Evolutionary conservation across 2,888 invertebrate species (phyloP).

Genomic region (Sphaeridia pumilis): DNA sequence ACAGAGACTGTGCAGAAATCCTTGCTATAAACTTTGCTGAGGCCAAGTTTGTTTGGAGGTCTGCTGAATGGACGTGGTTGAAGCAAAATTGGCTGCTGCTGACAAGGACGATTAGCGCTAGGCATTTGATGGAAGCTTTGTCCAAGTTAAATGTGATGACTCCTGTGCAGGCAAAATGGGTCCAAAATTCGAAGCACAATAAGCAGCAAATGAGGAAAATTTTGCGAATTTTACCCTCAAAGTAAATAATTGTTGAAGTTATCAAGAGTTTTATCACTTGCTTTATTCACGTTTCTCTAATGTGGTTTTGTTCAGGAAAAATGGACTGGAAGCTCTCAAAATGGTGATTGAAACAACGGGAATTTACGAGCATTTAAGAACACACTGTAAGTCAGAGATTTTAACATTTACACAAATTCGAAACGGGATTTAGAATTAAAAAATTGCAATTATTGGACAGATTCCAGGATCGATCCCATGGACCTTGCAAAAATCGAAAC

Average conservation of each 20-base stretch:
- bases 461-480: too few relatives aligned
- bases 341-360: too few relatives aligned
- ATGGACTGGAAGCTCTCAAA: too few relatives aligned
- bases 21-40: slow-evolving; percentile 1
- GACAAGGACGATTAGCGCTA: not conserved
- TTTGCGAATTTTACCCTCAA: slow-evolving; percentile 6
- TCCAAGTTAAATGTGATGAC: too few relatives aligned
- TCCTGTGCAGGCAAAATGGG: slow-evolving; percentile 6
- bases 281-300: too few relatives aligned
- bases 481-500: not conserved
- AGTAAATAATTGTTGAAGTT: not conserved
- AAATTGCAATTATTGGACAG: too few relatives aligned
- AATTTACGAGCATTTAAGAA: too few relatives aligned
- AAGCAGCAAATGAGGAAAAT: slow-evolving; percentile 10
- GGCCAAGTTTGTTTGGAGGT: slow-evolving; percentile 1
- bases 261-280: too few relatives aligned
- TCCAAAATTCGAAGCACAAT: slow-evolving; percentile 8
- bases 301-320: too few relatives aligned
- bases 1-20: slow-evolving; percentile 10
- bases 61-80: slow-evolving; percentile 9
- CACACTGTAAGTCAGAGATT: too few relatives aligned
- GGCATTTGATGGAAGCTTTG: not conserved
- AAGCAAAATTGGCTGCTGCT: slow-evolving; percentile 7
- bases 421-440: too few relatives aligned
- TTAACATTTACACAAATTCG: too few relatives aligned